Evolutionary conservation across 2,888 invertebrate species (phyloP), one percentile per base, ranked within the genome.

Genomic region (Leistus spinibarbis): DNA sequence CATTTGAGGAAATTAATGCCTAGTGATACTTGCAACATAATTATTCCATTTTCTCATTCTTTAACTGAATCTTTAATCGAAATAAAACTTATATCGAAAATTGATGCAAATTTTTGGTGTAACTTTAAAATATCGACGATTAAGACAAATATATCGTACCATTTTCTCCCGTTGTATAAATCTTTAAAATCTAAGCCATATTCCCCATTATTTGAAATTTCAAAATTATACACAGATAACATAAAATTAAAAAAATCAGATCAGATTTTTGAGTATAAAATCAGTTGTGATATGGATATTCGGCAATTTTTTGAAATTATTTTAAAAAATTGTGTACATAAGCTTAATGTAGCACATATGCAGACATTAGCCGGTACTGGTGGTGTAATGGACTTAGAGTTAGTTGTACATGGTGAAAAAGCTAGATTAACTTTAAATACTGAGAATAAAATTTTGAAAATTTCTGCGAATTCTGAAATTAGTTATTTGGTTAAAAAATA

Each of bases 281-380:
- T 82, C 75, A 76, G 69, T 62, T 82, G 79, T 74, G 75, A 79
- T 56, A 76, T 79, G 19, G 77, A 77, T 65, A 76, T 76, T 9
- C 77, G 78, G 56, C 78, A 79, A 54, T 81, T 84, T 76, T 77
- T 82, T 16, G 78, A 82, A 74, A 65, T 74, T 2, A 68, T 84
- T 57, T 77, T 83, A 65, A 80, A 80, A 78, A 82, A 84, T 77
- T 81, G 80, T 27, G 83, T 83, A 74, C 82, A 84, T 70, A 80
- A 79, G 71, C 76, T 83, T 40, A 80, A 82, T 73, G 76, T 69
- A 19, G 27, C 54, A 27, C 75, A 75, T 10, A 63, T 81, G 2
- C 80, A 82, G 70, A 67, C 79, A 22, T 80, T 83, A 70, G 77
- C 80, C 16, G 78, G 80, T 16, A 79, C 82, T 68, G 79, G 77